These are phyloP conservation scores for Artibeus jamaicensis DNA, from an alignment of 2,797 vertebrate genomes.

Conservation along the genomic window DNA sequence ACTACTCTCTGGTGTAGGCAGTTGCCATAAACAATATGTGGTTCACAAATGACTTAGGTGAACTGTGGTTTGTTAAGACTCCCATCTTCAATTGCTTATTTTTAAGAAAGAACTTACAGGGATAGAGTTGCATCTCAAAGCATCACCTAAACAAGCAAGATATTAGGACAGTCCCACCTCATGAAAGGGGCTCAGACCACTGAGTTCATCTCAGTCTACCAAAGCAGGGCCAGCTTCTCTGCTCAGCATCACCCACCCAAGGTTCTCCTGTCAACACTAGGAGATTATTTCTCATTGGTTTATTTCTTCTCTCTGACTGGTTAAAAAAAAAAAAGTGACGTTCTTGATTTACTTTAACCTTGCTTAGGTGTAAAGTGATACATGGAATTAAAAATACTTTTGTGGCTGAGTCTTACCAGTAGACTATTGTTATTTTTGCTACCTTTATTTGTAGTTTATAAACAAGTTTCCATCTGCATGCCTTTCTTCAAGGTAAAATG, in stretches of 20 bases:
- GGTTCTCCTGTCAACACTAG: background rate
- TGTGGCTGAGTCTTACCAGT: background rate
- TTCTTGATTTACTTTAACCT: slow-evolving; percentile 1
- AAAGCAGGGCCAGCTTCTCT: background rate
- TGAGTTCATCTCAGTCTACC: background rate
- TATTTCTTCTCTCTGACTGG: background rate
- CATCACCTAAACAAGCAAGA: background rate
- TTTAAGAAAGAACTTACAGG: background rate
- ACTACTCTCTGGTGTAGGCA: background rate
- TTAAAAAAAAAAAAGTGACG: slow-evolving; percentile 23
- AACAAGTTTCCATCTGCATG: background rate
- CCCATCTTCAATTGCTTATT: background rate
- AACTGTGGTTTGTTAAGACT: background rate
- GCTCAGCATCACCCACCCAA: background rate
- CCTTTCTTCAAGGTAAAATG: slow-evolving; percentile 5
- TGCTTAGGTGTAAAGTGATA: background rate
- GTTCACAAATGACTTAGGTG: background rate
- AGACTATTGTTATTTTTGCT: background rate
- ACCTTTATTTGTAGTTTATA: slow-evolving; percentile 3
- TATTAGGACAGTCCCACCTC: background rate
- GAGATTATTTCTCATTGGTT: background rate
- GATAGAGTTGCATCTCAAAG: background rate
- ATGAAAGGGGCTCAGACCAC: background rate
- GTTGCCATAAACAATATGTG: background rate
- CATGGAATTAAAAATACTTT: background rate